Conservation (phyloP, 1,140 invertebrate species). For the Teleopsis dalmanni region DNA sequence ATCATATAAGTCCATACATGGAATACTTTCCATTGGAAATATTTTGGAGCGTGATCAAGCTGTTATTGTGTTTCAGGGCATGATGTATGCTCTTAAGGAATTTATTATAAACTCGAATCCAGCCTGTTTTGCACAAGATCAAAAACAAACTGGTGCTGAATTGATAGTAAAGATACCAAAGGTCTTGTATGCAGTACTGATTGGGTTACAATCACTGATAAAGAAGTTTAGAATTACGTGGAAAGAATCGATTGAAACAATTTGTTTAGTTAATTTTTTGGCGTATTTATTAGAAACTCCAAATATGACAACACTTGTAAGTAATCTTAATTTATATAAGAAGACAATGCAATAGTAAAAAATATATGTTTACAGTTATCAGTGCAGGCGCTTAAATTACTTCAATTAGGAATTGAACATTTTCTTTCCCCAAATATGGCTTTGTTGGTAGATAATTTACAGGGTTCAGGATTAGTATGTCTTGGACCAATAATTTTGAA, state of each 20-base stretch:
- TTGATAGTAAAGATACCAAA: constrained; percentile 28
- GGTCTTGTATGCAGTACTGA: constrained; percentile 53
- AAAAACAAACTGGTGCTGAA: neutral
- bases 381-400: constrained; percentile 59
- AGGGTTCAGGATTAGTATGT: constrained; percentile 55
- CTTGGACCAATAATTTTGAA: constrained; percentile 58
- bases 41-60: constrained; percentile 55
- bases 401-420: constrained; percentile 60
- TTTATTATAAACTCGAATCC: constrained; percentile 30
- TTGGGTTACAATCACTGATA: constrained; percentile 55
- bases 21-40: constrained; percentile 49
- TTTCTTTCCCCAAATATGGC: constrained; percentile 68
- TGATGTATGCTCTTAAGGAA: constrained; percentile 59
- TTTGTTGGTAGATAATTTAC: constrained; percentile 55
- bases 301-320: neutral
- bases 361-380: constrained; percentile 50
- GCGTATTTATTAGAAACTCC: constrained; percentile 12
- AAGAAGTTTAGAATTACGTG: constrained; percentile 64
- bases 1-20: constrained; percentile 56
- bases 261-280: constrained; percentile 37
- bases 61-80: constrained; percentile 60
- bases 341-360: neutral
- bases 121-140: neutral
- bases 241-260: constrained; percentile 51
- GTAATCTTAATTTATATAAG: no score